A percentile compares a stretch with the other conserved stretches of the same genome.
Conservation (phyloP, 2,797 vertebrate species). For the Limnodromus scolopaceus region DNA sequence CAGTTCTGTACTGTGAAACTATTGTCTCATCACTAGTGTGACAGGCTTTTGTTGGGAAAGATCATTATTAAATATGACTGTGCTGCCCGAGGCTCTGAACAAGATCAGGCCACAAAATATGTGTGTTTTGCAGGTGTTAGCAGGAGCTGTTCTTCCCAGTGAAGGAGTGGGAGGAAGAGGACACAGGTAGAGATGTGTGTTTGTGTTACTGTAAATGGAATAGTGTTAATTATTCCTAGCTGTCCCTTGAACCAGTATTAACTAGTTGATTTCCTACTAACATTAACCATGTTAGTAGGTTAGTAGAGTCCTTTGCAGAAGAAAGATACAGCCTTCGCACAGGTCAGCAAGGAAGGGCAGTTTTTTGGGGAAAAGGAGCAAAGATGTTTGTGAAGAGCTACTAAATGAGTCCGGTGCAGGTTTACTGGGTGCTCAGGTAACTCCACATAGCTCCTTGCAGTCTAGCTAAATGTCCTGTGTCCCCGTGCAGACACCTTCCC, state of each 20-base stretch:
- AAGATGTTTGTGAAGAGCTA: not conserved
- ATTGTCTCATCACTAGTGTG: conserved; percentile 23
- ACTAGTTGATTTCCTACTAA: not conserved
- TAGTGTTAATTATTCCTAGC: not conserved
- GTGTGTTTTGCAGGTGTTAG: not conserved
- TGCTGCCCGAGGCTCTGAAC: not conserved
- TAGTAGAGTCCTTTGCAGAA: not conserved
- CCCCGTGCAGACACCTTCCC: accelerated
- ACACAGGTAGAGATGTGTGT: not conserved
- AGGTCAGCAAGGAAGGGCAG: not conserved
- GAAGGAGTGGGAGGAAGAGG: not conserved
- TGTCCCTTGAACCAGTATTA: not conserved
- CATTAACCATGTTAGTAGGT: accelerated
- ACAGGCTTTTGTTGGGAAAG: conserved; percentile 34
- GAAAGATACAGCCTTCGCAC: not conserved
- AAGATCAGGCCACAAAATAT: not conserved
- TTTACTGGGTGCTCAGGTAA: not conserved
- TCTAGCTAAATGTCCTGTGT: not conserved
- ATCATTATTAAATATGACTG: not conserved
- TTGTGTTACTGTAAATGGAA: not conserved
- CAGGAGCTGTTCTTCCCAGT: not conserved
- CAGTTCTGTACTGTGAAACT: conserved; percentile 6
- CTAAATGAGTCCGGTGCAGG: not conserved
- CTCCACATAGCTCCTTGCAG: not conserved
- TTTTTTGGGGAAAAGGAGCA: not conserved